Evolutionary conservation across 1,140 invertebrate genomes (phyloP).

Genomic region (Aphelenchoides avenae): DNA sequence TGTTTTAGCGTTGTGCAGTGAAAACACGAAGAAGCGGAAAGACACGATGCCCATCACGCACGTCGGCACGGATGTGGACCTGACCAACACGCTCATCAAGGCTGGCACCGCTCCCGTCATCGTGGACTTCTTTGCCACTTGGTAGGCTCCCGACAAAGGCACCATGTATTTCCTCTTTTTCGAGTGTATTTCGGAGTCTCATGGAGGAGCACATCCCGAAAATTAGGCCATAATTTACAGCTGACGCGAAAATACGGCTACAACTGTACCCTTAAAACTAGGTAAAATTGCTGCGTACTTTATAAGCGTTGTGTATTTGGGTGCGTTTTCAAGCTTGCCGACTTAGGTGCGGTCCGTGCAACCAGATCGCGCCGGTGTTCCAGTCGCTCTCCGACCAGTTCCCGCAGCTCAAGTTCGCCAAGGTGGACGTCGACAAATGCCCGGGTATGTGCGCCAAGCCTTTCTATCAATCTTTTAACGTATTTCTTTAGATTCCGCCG

Average conservation of each 20-base stretch:
- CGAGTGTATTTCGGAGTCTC: background rate
- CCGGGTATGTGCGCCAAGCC: conserved; percentile 28
- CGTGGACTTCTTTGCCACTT: conserved; percentile 61
- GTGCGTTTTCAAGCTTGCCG: no score
- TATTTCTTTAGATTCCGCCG: conserved; percentile 70
- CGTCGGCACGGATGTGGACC: conserved; percentile 33
- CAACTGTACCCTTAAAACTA: no score
- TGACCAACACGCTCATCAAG: conserved; percentile 25
- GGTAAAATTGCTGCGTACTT: no score
- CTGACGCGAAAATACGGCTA: no score
- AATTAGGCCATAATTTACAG: background rate
- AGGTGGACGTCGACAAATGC: conserved; percentile 63
- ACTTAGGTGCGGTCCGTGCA: conserved; percentile 88
- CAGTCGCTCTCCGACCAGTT: conserved; percentile 76
- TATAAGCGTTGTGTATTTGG: no score
- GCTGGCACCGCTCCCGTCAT: conserved; percentile 33
- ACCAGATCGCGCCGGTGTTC: conserved; percentile 82
- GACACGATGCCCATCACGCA: conserved; percentile 29
- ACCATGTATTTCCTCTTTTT: conserved; percentile 22
- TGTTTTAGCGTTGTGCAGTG: no score
- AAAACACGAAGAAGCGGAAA: no score
- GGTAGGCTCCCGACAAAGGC: no score
- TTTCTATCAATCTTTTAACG: conserved; percentile 7
- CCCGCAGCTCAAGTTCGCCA: conserved; percentile 81
- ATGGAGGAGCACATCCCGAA: background rate